Percentiles rank a stretch among this genome's conserved stretches.
phyloP scores from a whole-genome alignment of 2,797 vertebrate genomes.

The Gastrophryne carolinensis region DNA sequence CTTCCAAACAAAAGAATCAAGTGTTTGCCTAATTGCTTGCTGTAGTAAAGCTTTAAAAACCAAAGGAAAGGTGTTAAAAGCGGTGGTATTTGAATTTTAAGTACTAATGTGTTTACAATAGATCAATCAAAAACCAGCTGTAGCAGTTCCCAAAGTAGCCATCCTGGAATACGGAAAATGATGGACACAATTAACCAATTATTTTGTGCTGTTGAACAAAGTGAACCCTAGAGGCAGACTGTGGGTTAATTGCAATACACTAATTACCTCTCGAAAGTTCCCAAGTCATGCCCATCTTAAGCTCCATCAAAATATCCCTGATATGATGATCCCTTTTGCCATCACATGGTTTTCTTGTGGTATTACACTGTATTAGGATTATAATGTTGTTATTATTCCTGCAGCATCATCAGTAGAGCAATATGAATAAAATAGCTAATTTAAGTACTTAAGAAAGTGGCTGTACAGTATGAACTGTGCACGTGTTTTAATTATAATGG shows the following conservation, averaged over 20 bases:
- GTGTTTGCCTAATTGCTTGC: constrained; percentile 24
- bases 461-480: too few relatives aligned
- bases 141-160: constrained; percentile 35
- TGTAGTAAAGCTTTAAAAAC: constrained; percentile 18
- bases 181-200: constrained; percentile 42
- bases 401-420: too few relatives aligned
- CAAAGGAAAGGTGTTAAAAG: constrained; percentile 38
- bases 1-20: constrained; percentile 40
- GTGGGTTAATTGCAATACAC: constrained; percentile 13
- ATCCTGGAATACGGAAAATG: constrained; percentile 40
- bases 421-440: too few relatives aligned
- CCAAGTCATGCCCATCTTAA: background rate
- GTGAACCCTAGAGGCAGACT: constrained; percentile 19
- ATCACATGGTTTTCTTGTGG: too few relatives aligned
- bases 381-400: too few relatives aligned
- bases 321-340: too few relatives aligned
- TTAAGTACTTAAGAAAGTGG: too few relatives aligned
- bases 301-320: too few relatives aligned
- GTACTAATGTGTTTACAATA: constrained; percentile 33
- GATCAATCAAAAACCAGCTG: constrained; percentile 29
- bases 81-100: constrained; percentile 14
- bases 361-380: too few relatives aligned
- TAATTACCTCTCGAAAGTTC: constrained; percentile 25
- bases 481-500: too few relatives aligned
- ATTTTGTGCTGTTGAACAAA: constrained; percentile 42